Evolutionary conservation across 2,797 vertebrate species (phyloP).

Genomic region (Muscicapa striata): DNA sequence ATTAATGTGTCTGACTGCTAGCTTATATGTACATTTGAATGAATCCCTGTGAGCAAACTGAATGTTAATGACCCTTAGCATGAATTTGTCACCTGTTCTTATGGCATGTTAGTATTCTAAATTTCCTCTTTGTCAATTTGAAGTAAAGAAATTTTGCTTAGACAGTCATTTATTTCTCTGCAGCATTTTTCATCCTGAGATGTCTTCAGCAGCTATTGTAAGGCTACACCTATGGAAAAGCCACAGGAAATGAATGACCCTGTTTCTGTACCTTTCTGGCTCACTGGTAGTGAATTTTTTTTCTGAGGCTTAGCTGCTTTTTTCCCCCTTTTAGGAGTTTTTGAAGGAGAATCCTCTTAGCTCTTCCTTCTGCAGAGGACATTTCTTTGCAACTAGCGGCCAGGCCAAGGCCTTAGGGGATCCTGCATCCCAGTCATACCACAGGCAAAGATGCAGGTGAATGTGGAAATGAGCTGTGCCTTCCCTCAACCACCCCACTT

Average conservation of each 20-base stretch:
- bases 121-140: not conserved
- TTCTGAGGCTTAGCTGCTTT: not conserved
- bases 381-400: not conserved
- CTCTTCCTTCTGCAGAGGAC: not conserved
- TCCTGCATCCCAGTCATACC: not conserved
- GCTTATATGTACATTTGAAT: not conserved
- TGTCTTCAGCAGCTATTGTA: not conserved
- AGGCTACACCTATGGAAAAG: not conserved
- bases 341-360: not conserved
- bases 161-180: not conserved
- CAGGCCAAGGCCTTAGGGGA: not conserved
- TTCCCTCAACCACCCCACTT: too few relatives aligned
- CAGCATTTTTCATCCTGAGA: not conserved
- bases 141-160: not conserved
- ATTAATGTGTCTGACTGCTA: not conserved
- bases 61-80: not conserved
- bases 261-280: not conserved
- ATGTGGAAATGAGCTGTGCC: not conserved
- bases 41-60: not conserved
- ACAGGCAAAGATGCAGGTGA: not conserved
- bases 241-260: not conserved
- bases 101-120: not conserved
- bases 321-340: not conserved
- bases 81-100: not conserved
- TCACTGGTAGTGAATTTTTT: not conserved